Evolutionary conservation across 2,797 vertebrate species (phyloP), one percentile per base, ranked within the genome.

Genomic region (Acanthis flammea): DNA sequence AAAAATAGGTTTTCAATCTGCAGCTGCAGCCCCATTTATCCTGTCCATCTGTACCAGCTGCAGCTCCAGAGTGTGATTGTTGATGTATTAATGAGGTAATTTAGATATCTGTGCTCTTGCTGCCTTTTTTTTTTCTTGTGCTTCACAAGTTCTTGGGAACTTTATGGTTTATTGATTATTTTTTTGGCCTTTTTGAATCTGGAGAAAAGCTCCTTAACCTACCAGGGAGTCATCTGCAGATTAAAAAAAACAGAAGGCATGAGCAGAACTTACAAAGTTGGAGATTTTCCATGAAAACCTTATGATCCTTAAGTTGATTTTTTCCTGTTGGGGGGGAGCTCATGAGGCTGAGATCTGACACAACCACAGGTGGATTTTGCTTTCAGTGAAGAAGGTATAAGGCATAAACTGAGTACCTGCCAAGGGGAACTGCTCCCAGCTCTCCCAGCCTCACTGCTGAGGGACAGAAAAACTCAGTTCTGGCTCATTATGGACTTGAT

Each of bases 401-500:
- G 19, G 51, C 23, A 71, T n/a, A 72, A 95, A 48, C 17, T 35
- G 27, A 85, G 21, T 37, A 50, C 25, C 28, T 88, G 62, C 18
- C 37, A 62, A 51, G 7, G 33, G 12, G 2, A 78, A 27, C 65
- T 83, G 27, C 47, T 87, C 31, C 4, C 71, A 79, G 31, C 21
- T 78, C 30, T 41, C 58, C 47, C 57, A 76, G 65, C 12, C 54
- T 28, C 37, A 2, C 25, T 55, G 55, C 45, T 1, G 9, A 90
- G 44, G 19, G 58, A 75, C 24, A 12, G 73, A 67, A 77, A 81
- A 88, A 86, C 57, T 86, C 76, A 66, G 61, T 86, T 86, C 73
- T 72, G 80, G 76, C 79, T 91, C 92, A 91, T 95, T 94, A 94
- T 41, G 57, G 55, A 33, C 63, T 78, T 73, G 92, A 94, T 91